These are phyloP conservation scores for Alauda arvensis DNA, from an alignment of 2,797 vertebrate species.

Conservation along the genomic window DNA sequence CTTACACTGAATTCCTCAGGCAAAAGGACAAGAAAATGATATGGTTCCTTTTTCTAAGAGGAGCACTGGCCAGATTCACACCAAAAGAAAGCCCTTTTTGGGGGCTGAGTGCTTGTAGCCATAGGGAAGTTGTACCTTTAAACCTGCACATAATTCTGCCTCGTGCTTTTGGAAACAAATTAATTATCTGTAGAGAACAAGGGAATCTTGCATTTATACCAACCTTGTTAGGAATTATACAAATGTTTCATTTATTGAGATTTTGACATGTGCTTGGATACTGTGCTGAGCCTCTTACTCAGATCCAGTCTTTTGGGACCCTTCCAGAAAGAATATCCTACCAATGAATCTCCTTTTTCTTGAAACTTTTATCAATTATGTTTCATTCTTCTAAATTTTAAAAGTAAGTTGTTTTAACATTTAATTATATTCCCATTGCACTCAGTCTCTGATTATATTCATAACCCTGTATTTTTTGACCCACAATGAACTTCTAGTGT, in stretches of 20 bases:
- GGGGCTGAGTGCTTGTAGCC: background rate
- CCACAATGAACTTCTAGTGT: background rate
- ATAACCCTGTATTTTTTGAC: background rate
- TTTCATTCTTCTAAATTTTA: background rate
- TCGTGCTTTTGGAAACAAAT: slow-evolving; percentile 4
- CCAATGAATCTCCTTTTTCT: background rate
- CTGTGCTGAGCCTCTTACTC: background rate
- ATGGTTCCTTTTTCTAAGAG: background rate
- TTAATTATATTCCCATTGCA: background rate
- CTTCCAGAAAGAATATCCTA: background rate
- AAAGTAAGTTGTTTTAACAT: background rate
- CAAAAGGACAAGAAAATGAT: background rate
- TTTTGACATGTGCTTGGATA: background rate
- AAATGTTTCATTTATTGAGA: slow-evolving; percentile 4
- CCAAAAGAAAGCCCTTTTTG: background rate
- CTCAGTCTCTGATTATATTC: background rate
- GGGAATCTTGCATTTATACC: background rate
- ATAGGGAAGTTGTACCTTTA: background rate
- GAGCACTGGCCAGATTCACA: background rate
- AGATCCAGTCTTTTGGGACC: background rate
- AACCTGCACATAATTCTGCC: background rate
- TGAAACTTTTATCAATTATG: background rate
- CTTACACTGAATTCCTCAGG: background rate
- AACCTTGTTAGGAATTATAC: background rate
- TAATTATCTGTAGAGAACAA: background rate